phyloP scores from a whole-genome alignment of 2,888 invertebrate genomes.

The Halictus ligatus region DNA sequence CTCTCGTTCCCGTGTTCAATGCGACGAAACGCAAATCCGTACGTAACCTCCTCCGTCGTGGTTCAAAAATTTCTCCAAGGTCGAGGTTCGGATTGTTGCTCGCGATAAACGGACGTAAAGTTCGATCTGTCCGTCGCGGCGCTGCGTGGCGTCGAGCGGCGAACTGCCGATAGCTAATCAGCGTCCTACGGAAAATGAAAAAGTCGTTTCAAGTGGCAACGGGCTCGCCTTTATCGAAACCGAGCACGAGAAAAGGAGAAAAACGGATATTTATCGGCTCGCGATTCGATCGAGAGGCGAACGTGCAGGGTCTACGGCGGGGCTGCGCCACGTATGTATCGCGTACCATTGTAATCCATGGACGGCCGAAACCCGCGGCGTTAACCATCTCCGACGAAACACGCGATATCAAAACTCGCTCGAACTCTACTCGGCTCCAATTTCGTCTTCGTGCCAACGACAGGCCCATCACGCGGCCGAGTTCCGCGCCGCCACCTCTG shows the following conservation, averaged over 20 bases:
- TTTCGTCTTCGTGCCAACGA: background rate
- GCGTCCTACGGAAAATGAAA: background rate
- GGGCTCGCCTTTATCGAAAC: background rate
- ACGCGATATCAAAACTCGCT: conserved; percentile 60
- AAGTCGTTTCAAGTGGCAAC: background rate
- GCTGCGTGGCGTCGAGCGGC: background rate
- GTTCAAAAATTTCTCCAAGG: conserved; percentile 3
- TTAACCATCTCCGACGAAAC: conserved; percentile 49
- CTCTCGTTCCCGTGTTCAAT: background rate
- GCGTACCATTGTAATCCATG: background rate
- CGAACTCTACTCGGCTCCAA: conserved; percentile 4
- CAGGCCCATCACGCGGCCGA: background rate
- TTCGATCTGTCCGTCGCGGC: background rate
- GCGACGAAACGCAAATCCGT: background rate
- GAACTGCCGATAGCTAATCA: background rate
- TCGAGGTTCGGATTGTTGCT: background rate
- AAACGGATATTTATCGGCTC: conserved; percentile 29
- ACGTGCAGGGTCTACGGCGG: background rate
- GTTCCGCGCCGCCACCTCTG: too few species aligned
- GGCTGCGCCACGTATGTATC: background rate
- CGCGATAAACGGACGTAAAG: background rate
- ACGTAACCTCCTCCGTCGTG: background rate
- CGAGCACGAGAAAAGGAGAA: background rate
- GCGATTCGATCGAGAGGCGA: conserved; percentile 37
- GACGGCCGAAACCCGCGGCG: conserved; percentile 43